Base-by-base conservation (phyloP, 1,140 invertebrate species). In the Chymomyza costata region DNA sequence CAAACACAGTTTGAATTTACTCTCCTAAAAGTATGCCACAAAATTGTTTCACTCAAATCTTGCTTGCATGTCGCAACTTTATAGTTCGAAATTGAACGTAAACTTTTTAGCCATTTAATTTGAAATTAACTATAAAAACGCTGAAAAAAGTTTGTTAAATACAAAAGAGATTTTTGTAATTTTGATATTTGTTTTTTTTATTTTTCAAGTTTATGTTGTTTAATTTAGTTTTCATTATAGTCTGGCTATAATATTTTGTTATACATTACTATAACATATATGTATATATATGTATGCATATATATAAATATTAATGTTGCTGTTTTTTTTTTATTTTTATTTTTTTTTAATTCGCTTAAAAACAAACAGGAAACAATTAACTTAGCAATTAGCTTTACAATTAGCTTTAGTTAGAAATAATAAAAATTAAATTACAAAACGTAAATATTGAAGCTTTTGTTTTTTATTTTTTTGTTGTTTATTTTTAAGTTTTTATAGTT, bases 301-400 rank as follows among this genome's bases (percentile, higher is more conserved):
- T n/a, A n/a, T n/a, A n/a, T n/a, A n/a, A n/a, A n/a, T n/a, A n/a
- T n/a, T n/a, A n/a, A n/a, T n/a, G n/a, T n/a, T n/a, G n/a, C n/a
- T n/a, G 41, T 65, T 78, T 54, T 18, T 44, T 41, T 63, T 54
- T 64, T 21, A 35, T 43, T 63, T 59, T 61, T 44, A 48, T 63
- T 62, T 44, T 44, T 31, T 46, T 54, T 71, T 63, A 57, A 64
- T 74, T 76, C 41, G 73, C 71, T 76, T 76, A 76, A 59, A n/a
- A n/a, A 71, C 54, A 76, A 78, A 76, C 71, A 76, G 71, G 71
- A 76, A 76, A 76, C 71, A 78, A 78, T 70, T 70, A 76, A 70
- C 71, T 76, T 76, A 78, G 54, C 66, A 25, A 25, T 60, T 74
- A 74, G 38, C 56, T 68, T 50, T 74, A 68, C 60, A 73, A 53